Base-by-base conservation (phyloP, 2,113 vertebrate genomes). In the Caloenas nicobarica region DNA sequence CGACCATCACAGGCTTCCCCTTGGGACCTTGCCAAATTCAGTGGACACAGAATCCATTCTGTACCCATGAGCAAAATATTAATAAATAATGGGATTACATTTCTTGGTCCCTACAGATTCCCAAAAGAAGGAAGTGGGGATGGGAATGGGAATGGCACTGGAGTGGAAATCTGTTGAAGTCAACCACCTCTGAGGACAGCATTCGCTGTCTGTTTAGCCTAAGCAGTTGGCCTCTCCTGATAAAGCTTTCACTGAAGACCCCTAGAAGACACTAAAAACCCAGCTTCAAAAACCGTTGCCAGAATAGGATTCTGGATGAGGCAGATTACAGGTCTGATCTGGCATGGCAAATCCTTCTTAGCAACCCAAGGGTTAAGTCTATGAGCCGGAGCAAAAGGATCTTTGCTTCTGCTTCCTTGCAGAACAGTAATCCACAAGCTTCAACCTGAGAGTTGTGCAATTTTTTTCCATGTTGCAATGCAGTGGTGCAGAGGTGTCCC, bases 401-500 rank as follows among this genome's bases (percentile, higher is more conserved):
- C 44, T 70, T 81, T 65, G 33, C 58, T 89, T 84, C 44, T 89
- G 62, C 48, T 68, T 89, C 50, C 84, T 86, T 58, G 40, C 65
- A 76, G 61, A 84, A 61, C 80, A 86, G 53, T 64, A 92, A 88
- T 46, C 42, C 61, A 64, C 48, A 60, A 91, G 76, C n/a, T 92
- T 82, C 87, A 33, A 9, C 0, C 2, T 26, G 31, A 72, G 7
- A 50, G 21, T 17, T 53, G 46, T 38, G 38, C 33, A 60, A 6
- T 24, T 74, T 36, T 38, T 79, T 80, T 50, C 42, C 50, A 65
- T 0, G 0, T 42, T 42, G n/a, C 58, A 65, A 9, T 16, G 38
- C 7, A 10, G 51, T 70, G 57, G 42, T 60, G 53, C 61, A 80
- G 66, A 88, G 78, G 29, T 34, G 65, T 53, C 53, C 66, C 66